phyloP scores from a whole-genome alignment of 2,888 invertebrate genomes.

The Copidosoma aretas region DNA sequence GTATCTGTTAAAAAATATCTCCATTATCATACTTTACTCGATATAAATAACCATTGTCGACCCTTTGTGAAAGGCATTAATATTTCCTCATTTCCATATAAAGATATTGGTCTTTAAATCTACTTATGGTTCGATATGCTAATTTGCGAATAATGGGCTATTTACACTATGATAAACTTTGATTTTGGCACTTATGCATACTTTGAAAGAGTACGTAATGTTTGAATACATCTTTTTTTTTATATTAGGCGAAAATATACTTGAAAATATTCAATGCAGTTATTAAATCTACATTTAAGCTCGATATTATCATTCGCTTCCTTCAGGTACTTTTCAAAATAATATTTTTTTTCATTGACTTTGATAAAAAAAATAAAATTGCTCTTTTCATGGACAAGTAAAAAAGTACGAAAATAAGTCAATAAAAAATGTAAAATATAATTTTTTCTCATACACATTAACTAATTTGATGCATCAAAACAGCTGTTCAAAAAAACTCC shows the following conservation, averaged over 20 bases:
- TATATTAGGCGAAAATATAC: slow-evolving; percentile 34
- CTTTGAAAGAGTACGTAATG: slow-evolving; percentile 18
- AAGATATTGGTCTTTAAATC: background rate
- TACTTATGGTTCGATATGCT: slow-evolving; percentile 12
- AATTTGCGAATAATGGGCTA: slow-evolving; percentile 28
- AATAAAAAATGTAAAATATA: no score
- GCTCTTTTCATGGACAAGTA: no score
- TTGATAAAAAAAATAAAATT: no score
- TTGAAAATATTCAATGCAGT: slow-evolving; percentile 23
- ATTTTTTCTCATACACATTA: background rate
- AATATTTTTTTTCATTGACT: background rate
- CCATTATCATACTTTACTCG: no score
- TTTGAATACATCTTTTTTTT: slow-evolving; percentile 21
- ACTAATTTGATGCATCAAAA: no score
- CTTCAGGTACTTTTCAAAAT: slow-evolving; percentile 34
- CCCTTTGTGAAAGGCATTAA: no score
- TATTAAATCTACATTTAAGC: slow-evolving; percentile 37
- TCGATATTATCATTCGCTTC: slow-evolving; percentile 31
- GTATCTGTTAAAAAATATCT: no score
- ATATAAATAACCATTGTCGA: no score
- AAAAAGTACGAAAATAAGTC: no score
- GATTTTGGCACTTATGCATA: slow-evolving; percentile 37
- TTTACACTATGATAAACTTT: slow-evolving; percentile 32
- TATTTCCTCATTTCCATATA: no score
- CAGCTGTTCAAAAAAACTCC: no score